Evolutionary conservation across 2,113 vertebrate genomes (phyloP).

Genomic region (Coptodon rendalli): DNA sequence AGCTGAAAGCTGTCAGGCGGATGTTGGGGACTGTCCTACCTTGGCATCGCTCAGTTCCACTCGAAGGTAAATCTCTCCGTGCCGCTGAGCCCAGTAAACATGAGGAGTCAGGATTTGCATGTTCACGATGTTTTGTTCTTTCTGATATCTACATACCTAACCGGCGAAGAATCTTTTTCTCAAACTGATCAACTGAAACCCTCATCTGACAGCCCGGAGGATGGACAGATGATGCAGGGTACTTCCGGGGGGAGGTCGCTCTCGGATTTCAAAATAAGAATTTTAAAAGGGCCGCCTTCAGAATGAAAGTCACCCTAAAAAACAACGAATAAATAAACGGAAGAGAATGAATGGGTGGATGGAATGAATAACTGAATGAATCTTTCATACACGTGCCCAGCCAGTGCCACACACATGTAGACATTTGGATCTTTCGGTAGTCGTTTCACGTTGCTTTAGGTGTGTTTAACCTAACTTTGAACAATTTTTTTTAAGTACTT

Average conservation of each 20-base stretch:
- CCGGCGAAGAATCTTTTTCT: accelerated
- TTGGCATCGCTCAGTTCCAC: conserved; percentile 90
- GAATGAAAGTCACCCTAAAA: not conserved
- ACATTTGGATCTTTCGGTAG: not conserved
- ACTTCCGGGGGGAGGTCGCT: conserved; percentile 6
- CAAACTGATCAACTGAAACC: not conserved
- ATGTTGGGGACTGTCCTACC: conserved; percentile 61
- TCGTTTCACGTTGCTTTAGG: not conserved
- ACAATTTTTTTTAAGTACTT: not conserved
- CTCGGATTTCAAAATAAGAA: conserved; percentile 7
- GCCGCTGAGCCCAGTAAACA: conserved; percentile 93
- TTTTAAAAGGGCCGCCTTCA: not conserved
- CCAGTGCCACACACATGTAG: not conserved
- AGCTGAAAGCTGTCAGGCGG: not conserved
- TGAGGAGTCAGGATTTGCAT: conserved; percentile 83
- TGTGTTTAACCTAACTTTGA: not conserved
- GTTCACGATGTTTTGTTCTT: not conserved
- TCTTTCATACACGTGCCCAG: not conserved
- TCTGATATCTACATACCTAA: not conserved
- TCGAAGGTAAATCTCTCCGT: conserved; percentile 82
- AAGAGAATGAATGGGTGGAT: not conserved
- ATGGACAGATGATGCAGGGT: not conserved
- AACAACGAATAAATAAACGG: not conserved
- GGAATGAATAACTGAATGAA: not conserved
- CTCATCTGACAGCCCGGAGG: not conserved